These are phyloP conservation scores for Oreortyx pictus DNA, from an alignment of 2,797 vertebrate genomes.

Conservation along the genomic window DNA sequence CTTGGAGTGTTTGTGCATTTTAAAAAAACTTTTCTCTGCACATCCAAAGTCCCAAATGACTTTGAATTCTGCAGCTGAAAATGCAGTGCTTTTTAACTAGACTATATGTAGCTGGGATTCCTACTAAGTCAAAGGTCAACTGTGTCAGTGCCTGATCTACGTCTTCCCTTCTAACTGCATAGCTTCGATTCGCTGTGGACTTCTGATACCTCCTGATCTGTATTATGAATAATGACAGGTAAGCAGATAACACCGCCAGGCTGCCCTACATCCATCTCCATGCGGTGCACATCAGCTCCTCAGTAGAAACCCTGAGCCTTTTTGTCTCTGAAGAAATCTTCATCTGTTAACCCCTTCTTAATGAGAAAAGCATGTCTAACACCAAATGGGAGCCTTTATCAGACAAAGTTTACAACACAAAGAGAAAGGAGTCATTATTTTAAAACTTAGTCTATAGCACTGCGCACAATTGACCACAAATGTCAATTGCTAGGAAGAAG, in stretches of 20 bases:
- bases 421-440: neutral
- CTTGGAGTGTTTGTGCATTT: neutral
- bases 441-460: constrained; percentile 48
- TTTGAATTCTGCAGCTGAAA: neutral
- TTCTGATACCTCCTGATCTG: neutral
- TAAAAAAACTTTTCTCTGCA: neutral
- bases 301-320: constrained; percentile 3
- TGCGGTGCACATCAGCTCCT: neutral
- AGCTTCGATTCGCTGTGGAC: neutral
- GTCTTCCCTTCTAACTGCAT: neutral
- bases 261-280: constrained; percentile 11
- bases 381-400: neutral
- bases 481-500: constrained; percentile 15
- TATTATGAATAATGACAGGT: constrained; percentile 37
- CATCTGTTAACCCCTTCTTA: constrained; percentile 21
- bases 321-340: neutral
- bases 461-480: constrained; percentile 23
- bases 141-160: neutral
- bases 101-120: neutral
- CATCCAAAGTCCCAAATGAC: neutral
- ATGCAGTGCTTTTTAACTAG: neutral
- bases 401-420: neutral
- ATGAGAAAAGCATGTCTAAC: neutral
- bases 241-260: constrained; percentile 14
- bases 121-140: neutral